Conservation (phyloP, 2,797 vertebrate genomes). For the Helostoma temminkii region DNA sequence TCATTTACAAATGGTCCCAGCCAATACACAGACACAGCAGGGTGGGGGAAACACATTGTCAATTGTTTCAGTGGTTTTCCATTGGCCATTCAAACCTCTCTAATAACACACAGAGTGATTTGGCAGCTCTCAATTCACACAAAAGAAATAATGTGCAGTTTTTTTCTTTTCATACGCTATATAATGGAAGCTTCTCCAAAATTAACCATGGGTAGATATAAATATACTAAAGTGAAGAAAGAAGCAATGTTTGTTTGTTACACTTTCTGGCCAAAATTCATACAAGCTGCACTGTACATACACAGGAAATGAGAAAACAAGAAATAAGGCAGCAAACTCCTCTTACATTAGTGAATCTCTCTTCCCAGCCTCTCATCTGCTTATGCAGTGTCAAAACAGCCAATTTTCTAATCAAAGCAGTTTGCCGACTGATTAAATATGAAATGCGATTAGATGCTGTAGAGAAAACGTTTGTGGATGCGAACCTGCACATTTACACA, state of each 20-base stretch:
- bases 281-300: conserved; percentile 6
- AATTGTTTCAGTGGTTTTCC: conserved; percentile 34
- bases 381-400: conserved; percentile 45
- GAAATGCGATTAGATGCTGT: conserved; percentile 57
- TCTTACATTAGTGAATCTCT: conserved; percentile 9
- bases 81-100: conserved; percentile 5
- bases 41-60: conserved; percentile 15
- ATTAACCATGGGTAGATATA: conserved; percentile 14
- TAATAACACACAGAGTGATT: conserved; percentile 19
- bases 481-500: conserved; percentile 19
- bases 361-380: not conserved
- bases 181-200: conserved; percentile 10
- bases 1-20: conserved; percentile 58
- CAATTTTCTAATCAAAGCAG: conserved; percentile 59
- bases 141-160: conserved; percentile 30
- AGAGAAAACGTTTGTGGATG: conserved; percentile 58
- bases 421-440: conserved; percentile 57
- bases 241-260: too few relatives aligned
- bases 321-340: conserved; percentile 24
- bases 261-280: conserved; percentile 15
- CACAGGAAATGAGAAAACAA: not conserved
- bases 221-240: too few relatives aligned
- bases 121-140: conserved; percentile 16
- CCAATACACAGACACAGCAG: conserved; percentile 19
- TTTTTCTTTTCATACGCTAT: conserved; percentile 11